Percentiles rank a stretch among this genome's conserved stretches.
phyloP scores from a whole-genome alignment of 1,140 invertebrate species.

The Drosophila setifemur region DNA sequence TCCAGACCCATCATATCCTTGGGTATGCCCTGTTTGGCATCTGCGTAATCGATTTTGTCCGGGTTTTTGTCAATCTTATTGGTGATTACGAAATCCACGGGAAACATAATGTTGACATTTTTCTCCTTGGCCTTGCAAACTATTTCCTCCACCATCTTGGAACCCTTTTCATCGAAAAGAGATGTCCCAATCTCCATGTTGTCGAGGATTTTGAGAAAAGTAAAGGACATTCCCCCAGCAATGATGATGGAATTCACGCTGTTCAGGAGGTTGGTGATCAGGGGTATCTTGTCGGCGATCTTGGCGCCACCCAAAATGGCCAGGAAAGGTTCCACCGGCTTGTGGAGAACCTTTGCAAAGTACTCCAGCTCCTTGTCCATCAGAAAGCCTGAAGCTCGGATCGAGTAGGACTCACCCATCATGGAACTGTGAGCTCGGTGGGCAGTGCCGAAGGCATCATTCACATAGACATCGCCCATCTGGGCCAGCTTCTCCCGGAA shows the following conservation, averaged over 20 bases:
- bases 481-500: slow-evolving; percentile 95
- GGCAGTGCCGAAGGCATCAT: slow-evolving; percentile 99
- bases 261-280: slow-evolving; percentile 98
- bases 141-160: slow-evolving; percentile 95
- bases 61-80: slow-evolving; percentile 98
- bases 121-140: slow-evolving; percentile 95
- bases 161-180: slow-evolving; percentile 96
- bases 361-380: slow-evolving; percentile 98
- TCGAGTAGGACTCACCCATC: slow-evolving; percentile 93
- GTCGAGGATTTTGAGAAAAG: slow-evolving; percentile 96
- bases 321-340: slow-evolving; percentile 96
- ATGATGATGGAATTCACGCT: slow-evolving; percentile 99
- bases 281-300: slow-evolving; percentile 98
- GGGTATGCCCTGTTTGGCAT: slow-evolving; percentile 91
- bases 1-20: slow-evolving; percentile 96
- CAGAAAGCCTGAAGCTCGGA: slow-evolving; percentile 96
- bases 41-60: slow-evolving; percentile 87
- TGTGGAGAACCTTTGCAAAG: slow-evolving; percentile 98
- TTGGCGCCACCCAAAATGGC: slow-evolving; percentile 99
- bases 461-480: slow-evolving; percentile 98
- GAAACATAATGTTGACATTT: slow-evolving; percentile 97
- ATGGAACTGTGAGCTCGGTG: slow-evolving; percentile 98
- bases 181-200: slow-evolving; percentile 98
- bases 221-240: slow-evolving; percentile 99
- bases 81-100: slow-evolving; percentile 96